phyloP scores from a whole-genome alignment of 2,888 invertebrate genomes.

The Conomelus anceps region DNA sequence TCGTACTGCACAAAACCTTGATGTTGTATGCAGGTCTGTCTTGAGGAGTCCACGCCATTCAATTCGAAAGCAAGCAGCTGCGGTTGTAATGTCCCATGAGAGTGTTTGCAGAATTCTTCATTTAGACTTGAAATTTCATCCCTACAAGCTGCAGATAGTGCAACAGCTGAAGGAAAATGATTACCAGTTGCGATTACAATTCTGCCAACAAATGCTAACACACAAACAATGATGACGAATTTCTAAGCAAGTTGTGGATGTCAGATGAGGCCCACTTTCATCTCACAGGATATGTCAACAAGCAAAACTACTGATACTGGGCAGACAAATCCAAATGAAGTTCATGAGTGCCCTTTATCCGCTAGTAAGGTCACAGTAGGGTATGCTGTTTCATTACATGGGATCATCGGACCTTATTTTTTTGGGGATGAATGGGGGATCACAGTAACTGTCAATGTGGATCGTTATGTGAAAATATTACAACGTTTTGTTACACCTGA shows the following conservation, averaged over 20 bases:
- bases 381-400: constrained; percentile 10
- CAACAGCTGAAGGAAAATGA: no score
- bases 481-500: background rate
- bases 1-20: background rate
- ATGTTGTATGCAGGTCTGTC: background rate
- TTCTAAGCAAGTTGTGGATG: background rate
- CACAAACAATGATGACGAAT: background rate
- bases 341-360: background rate
- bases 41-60: background rate
- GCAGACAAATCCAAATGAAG: background rate
- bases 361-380: background rate
- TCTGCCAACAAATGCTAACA: no score
- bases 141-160: background rate
- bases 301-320: no score
- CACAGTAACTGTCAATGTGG: background rate
- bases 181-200: no score
- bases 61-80: background rate
- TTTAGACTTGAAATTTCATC: background rate
- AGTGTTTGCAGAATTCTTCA: background rate
- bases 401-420: background rate
- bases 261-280: no score
- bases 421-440: background rate
- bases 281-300: no score
- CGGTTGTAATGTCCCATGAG: background rate
- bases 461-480: background rate